Conservation (phyloP, 2,113 vertebrate genomes). For the Smithornis capensis region DNA sequence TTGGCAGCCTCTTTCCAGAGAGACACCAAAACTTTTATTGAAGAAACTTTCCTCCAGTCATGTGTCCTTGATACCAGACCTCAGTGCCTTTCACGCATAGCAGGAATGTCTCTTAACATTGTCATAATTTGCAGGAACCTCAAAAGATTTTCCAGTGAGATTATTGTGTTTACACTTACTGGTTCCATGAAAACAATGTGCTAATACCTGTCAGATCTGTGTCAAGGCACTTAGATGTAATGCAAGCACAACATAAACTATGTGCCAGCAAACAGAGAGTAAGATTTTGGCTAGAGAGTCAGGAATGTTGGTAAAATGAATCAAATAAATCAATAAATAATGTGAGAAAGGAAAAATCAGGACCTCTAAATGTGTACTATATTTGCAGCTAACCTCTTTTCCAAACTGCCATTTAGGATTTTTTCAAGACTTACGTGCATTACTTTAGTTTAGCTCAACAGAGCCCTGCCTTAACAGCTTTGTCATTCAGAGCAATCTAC, state of each 20-base stretch:
- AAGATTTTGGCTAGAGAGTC: neutral
- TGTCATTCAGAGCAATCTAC: neutral
- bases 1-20: neutral
- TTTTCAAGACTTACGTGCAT: neutral
- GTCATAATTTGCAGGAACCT: neutral
- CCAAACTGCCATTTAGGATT: neutral
- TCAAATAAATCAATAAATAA: neutral
- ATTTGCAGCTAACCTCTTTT: neutral
- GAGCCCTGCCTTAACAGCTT: neutral
- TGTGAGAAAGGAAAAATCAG: fast-evolving
- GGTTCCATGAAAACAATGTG: neutral
- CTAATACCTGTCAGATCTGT: neutral
- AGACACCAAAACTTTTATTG: neutral
- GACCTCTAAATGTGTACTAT: neutral
- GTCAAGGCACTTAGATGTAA: neutral
- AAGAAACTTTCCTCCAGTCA: neutral
- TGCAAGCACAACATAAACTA: neutral
- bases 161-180: neutral
- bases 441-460: neutral
- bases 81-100: neutral
- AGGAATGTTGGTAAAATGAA: neutral
- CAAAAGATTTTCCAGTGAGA: neutral
- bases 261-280: neutral
- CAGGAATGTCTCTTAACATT: neutral
- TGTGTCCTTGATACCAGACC: neutral